Conservation (phyloP, 2,797 vertebrate species). For the Cephalopachus bancanus region DNA sequence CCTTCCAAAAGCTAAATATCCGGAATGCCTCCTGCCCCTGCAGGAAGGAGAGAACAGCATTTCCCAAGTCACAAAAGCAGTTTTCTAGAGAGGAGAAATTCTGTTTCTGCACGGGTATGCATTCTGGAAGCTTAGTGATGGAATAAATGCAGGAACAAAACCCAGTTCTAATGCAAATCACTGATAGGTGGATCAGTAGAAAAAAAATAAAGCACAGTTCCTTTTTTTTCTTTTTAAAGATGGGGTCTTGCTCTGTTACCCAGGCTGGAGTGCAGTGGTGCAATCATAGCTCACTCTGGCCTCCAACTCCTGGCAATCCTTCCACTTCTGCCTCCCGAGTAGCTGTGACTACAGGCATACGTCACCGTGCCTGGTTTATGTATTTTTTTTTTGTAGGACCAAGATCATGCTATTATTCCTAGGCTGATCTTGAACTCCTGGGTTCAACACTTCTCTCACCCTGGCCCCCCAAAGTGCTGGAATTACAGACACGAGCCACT, state of each 20-base stretch:
- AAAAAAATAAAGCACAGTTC: not conserved
- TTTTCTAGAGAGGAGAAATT: constrained; percentile 32
- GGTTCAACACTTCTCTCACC: not conserved
- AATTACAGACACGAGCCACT: not conserved
- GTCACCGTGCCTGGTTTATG: not conserved
- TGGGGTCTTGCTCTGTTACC: not conserved
- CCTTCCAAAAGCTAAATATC: constrained; percentile 48
- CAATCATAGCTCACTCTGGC: not conserved
- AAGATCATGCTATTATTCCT: not conserved
- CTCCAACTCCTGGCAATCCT: not conserved
- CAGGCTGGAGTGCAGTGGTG: not conserved
- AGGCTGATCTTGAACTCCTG: not conserved
- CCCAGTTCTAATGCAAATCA: not conserved
- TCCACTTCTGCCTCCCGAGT: not conserved
- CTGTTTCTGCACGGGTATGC: not conserved
- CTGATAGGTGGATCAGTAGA: accelerated
- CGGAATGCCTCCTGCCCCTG: not conserved
- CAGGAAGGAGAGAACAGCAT: not conserved
- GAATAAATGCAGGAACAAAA: not conserved
- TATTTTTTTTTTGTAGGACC: not conserved
- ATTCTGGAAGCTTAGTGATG: not conserved
- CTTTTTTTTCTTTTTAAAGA: not conserved
- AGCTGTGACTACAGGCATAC: not conserved
- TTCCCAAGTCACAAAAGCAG: not conserved
- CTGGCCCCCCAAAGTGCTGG: not conserved